Base-by-base conservation (phyloP, 2,113 vertebrate genomes). In the Scomber scombrus region DNA sequence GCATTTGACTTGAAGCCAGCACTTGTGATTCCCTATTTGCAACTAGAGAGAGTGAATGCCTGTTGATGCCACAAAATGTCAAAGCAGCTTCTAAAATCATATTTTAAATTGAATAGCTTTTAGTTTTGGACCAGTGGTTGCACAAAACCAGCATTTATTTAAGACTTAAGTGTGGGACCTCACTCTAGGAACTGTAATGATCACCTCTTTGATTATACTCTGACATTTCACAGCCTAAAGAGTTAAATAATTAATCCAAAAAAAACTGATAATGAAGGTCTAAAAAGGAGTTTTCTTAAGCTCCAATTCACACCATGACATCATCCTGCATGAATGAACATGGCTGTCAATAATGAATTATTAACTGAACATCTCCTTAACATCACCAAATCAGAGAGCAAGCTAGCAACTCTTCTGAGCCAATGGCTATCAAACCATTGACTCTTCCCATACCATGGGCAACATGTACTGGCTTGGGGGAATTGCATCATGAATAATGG, bases 271-370 rank as follows among this genome's bases (percentile, higher is more conserved):
- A 14, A 54, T 5, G 29, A 58, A 9, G 11, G 15, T 21, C 2
- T 55, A 11, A 68, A 54, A 45, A 14, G 5, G 34, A n/a, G 23
- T 40, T 60, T 34, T 47, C 8, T 23, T 4, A 46, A 56, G 43
- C 57, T 74, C 31, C 60, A 55, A 14, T 47, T 63, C 19, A 47
- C 51, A 21, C 14, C 34, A 19, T 50, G 56, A 40, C 50, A 71
- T 75, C 51, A 54, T 57, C 14, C 51, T 54, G 54, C 45, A 75
- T 50, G 47, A 51, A 43, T 0, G 7, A 67, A 62, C 31, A 31
- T 19, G 15, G 29, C n/a, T 26, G 70, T 71, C 71, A 72, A 46
- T 57, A 26, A 79, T 81, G 1, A 84, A 82, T 82, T 73, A 84
- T 84, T 75, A 56, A 86, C 6, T 45, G 26, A 47, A 57, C 63